Percentiles rank a stretch among this genome's conserved stretches.
Evolutionary conservation across 1,140 invertebrate genomes (phyloP).

Genomic region (Limonius californicus): DNA sequence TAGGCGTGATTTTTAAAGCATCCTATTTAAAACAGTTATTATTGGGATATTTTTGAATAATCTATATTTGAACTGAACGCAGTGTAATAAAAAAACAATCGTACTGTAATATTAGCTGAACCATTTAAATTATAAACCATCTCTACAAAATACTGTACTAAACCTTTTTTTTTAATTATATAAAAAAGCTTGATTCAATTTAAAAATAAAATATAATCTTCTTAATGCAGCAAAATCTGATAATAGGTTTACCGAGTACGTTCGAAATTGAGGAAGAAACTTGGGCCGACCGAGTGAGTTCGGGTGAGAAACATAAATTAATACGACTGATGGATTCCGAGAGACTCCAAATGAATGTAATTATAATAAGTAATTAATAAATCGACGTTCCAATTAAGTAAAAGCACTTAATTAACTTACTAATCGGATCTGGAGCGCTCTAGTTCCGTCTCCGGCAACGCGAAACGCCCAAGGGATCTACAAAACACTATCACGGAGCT

Average conservation of each 20-base stretch:
- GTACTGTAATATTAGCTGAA: no score
- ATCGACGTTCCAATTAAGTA: constrained; percentile 46
- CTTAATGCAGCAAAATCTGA: no score
- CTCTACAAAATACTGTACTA: no score
- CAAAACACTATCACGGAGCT: constrained; percentile 43
- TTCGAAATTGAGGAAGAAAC: neutral
- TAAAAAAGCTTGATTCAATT: no score
- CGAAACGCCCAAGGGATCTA: constrained; percentile 38
- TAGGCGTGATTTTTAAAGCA: no score
- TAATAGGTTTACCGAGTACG: neutral
- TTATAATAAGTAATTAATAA: constrained; percentile 47
- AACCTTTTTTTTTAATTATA: no score
- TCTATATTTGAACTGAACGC: no score
- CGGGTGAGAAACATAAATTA: constrained; percentile 2
- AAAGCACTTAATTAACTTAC: constrained; percentile 47
- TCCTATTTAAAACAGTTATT: no score
- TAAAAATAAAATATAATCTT: no score
- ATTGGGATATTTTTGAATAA: no score
- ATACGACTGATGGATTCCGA: neutral
- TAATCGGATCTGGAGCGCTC: constrained; percentile 40
- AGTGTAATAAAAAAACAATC: no score
- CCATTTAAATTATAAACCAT: no score
- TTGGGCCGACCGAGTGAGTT: neutral
- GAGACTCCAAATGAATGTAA: constrained; percentile 14
- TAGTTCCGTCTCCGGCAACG: constrained; percentile 13